These are phyloP conservation scores for Telenomus remus DNA, from an alignment of 1,140 invertebrate species.

Conservation along the genomic window DNA sequence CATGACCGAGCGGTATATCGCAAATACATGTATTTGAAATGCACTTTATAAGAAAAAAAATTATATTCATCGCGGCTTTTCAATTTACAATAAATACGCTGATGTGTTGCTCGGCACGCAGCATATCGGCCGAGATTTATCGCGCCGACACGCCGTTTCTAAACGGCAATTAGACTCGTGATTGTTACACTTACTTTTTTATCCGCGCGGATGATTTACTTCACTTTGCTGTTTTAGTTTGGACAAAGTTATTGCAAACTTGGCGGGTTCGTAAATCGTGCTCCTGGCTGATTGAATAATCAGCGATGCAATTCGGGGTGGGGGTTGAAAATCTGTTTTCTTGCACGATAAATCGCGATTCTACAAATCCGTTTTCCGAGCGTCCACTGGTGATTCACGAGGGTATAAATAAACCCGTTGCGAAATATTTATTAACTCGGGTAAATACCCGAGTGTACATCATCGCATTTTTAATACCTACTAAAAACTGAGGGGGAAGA, in stretches of 20 bases:
- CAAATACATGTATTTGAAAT: slow-evolving; percentile 47
- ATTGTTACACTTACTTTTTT: slow-evolving; percentile 51
- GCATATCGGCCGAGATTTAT: slow-evolving; percentile 38
- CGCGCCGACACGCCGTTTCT: slow-evolving; percentile 28
- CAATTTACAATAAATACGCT: slow-evolving; percentile 57
- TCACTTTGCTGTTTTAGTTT: slow-evolving; percentile 10
- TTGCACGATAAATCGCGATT: slow-evolving; percentile 13
- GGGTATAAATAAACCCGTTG: slow-evolving; percentile 26
- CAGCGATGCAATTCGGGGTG: background rate
- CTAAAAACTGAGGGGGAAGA: slow-evolving; percentile 5
- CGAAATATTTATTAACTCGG: slow-evolving; percentile 36
- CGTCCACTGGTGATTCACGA: slow-evolving; percentile 8
- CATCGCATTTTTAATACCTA: slow-evolving; percentile 28
- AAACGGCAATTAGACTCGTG: slow-evolving; percentile 46
- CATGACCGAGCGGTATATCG: slow-evolving; percentile 27
- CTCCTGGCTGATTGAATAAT: slow-evolving; percentile 27
- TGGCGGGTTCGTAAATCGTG: background rate
- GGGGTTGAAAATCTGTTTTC: too few species aligned
- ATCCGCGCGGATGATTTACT: slow-evolving; percentile 23
- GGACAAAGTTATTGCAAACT: slow-evolving; percentile 17
- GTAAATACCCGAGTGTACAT: slow-evolving; percentile 28
- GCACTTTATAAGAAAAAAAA: slow-evolving; percentile 49
- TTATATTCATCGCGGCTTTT: slow-evolving; percentile 39
- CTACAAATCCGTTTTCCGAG: slow-evolving; percentile 13
- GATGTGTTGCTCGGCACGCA: slow-evolving; percentile 40